Evolutionary conservation across 2,888 invertebrate genomes (phyloP), one percentile per base, ranked within the genome.

Genomic region (Acleris cristana): DNA sequence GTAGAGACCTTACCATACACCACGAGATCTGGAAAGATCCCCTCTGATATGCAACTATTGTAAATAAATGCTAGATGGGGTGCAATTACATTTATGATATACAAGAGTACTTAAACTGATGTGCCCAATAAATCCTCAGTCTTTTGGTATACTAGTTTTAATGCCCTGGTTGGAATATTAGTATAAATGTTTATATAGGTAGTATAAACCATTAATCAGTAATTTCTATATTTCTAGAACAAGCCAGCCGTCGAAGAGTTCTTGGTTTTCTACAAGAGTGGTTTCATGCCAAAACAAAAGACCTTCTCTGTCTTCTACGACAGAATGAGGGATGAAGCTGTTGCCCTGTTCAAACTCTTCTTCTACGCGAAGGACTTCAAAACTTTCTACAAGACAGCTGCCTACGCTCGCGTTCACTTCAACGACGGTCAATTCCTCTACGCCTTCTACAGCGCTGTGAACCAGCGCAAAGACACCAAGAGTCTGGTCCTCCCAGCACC

Each of bases 341-440:
- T 90, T 16, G 83, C 89, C 57, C 85, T 95, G 0, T 95, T 93
- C 88, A 85, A 94, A 56, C 79, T 95, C 21, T 89, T 95, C 77
- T 94, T 89, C 84, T 92, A 92, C 69, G 94, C 95, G 57, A 94
- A 94, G 78, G 94, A 94, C 83, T 95, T 94, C 76, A 90, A 93
- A 0, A 93, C 93, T 60, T 94, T 95, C 86, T 94, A 93, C 82
- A 92, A 93, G 66, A 93, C 92, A 26, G 94, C 94, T 14, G 87
- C 93, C 10, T 94, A 88, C 86, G 93, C 92, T 14, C 93, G 94
- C 58, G 88, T 94, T 66, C 82, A 94, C 75, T 79, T 95, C 34
- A 95, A 96, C 83, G 94, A 94, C 72, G 93, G 94, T 58, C 87
- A 94, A 79, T 96, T 95, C 85, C 79, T 94, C 6, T 95, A 96